Evolutionary conservation across 2,113 vertebrate species (phyloP).

Genomic region (Anguilla japonica): DNA sequence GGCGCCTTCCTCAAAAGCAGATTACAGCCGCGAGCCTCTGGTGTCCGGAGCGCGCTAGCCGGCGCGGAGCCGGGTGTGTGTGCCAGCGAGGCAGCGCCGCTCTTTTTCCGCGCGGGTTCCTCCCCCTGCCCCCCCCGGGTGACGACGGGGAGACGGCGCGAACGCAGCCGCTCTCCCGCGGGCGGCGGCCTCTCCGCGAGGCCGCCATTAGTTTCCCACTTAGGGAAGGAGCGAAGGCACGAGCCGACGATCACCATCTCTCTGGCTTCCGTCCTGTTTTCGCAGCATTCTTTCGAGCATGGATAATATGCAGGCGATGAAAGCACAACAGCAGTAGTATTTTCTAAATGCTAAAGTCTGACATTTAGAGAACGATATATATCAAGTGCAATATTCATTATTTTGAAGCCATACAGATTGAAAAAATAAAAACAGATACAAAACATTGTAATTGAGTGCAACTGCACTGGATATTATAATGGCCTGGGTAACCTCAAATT

Average conservation of each 20-base stretch:
- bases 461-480: neutral
- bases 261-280: neutral
- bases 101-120: slow-evolving; percentile 23
- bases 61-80: neutral
- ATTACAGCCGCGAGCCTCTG: neutral
- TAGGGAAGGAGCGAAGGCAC: neutral
- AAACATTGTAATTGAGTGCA: neutral
- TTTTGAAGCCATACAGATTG: neutral
- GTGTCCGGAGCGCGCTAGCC: neutral
- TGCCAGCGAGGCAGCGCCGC: neutral
- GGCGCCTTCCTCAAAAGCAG: neutral
- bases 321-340: neutral
- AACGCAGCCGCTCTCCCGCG: neutral
- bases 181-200: neutral
- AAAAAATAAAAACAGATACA: too few relatives aligned
- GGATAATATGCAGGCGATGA: neutral
- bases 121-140: neutral
- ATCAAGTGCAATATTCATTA: neutral
- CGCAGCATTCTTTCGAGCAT: neutral
- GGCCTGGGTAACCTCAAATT: neutral
- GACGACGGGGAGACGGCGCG: neutral
- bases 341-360: neutral
- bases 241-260: neutral
- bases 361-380: neutral
- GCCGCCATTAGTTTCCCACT: slow-evolving; percentile 12